phyloP scores from a whole-genome alignment of 2,113 vertebrate genomes.

The Urocynchramus pylzowi region DNA sequence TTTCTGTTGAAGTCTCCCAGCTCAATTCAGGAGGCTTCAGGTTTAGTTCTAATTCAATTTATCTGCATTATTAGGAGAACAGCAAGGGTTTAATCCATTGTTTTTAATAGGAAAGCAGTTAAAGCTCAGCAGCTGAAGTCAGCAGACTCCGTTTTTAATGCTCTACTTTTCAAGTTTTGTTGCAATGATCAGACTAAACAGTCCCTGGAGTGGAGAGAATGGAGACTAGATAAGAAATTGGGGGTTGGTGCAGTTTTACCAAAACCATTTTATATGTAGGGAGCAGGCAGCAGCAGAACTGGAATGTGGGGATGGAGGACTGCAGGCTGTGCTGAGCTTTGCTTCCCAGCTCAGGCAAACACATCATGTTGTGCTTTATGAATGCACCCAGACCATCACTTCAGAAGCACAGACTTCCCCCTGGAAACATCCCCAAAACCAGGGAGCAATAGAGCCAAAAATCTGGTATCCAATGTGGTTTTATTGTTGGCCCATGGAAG shows the following conservation, averaged over 20 bases:
- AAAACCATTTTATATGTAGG: background rate
- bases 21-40: background rate
- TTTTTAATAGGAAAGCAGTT: background rate
- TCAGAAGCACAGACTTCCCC: background rate
- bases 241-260: background rate
- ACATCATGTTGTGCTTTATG: fast-evolving
- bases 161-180: background rate
- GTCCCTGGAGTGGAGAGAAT: background rate
- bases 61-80: background rate
- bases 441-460: background rate
- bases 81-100: background rate
- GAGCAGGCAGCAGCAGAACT: background rate
- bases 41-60: background rate
- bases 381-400: background rate
- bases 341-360: background rate
- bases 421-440: background rate
- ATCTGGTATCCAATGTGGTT: background rate
- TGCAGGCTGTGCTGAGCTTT: background rate
- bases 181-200: background rate
- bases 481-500: background rate
- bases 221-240: background rate
- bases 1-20: background rate
- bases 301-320: background rate
- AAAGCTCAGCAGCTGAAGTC: background rate
- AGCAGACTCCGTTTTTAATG: background rate